phyloP scores from a whole-genome alignment of 2,888 invertebrate species.

The Campoplex capitator region DNA sequence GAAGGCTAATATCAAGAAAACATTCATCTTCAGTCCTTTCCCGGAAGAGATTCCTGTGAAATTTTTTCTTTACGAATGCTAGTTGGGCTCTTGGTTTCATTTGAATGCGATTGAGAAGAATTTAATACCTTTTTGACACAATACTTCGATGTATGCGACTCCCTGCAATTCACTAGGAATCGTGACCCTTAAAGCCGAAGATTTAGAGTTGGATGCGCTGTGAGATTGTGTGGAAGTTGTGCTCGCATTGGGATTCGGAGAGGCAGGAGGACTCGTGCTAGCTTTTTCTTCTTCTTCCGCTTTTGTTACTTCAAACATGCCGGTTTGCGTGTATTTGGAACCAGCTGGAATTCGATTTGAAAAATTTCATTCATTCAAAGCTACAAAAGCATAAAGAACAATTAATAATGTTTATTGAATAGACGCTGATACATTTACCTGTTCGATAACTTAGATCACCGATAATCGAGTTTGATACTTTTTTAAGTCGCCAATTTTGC shows the following conservation, averaged over 20 bases:
- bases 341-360: slow-evolving; percentile 87
- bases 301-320: slow-evolving; percentile 98
- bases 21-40: too few species aligned
- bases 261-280: slow-evolving; percentile 85
- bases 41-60: not conserved
- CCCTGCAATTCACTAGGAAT: slow-evolving; percentile 98
- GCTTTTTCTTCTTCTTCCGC: slow-evolving; percentile 91
- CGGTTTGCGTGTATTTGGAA: slow-evolving; percentile 96
- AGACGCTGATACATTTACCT: slow-evolving; percentile 80
- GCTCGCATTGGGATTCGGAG: slow-evolving; percentile 85
- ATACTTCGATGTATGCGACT: slow-evolving; percentile 97
- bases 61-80: not conserved
- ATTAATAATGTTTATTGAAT: not conserved
- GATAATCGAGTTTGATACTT: slow-evolving; percentile 97
- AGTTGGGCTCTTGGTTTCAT: not conserved
- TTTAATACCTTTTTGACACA: slow-evolving; percentile 93
- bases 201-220: slow-evolving; percentile 86
- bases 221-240: slow-evolving; percentile 83
- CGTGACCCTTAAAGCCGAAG: slow-evolving; percentile 94
- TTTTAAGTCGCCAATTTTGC: slow-evolving; percentile 98
- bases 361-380: not conserved
- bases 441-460: slow-evolving; percentile 98
- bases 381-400: not conserved
- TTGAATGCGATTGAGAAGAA: not conserved
- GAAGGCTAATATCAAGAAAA: too few species aligned